Evolutionary conservation across 2,888 invertebrate species (phyloP), one percentile per base, ranked within the genome.

Genomic region (Sarcophaga subvicina): DNA sequence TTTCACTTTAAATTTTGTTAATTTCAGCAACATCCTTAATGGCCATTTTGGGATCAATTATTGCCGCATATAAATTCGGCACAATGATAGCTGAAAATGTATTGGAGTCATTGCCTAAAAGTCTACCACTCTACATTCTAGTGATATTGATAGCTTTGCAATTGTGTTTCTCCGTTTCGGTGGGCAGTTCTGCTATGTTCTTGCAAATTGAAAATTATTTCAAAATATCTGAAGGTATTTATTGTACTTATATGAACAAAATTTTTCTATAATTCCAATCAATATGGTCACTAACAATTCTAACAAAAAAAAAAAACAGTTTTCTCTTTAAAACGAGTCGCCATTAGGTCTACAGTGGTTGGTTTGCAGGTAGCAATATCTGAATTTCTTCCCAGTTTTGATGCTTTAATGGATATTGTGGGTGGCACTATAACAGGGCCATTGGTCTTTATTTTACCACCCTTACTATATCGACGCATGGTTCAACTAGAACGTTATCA

Each of bases 391-490:
- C 98, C 98, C 1, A 95, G 96, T 88, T 98, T 98, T 91, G 98
- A 98, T 90, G 94, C 97, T 25, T 96, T 98, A 14, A 96, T 98
- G 96, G 96, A 97, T 2, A 94, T 98, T 0, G 95, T 98, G 12
- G 98, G 98, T 0, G 98, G 97, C 5, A 96, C 97, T 0, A 94
- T 98, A 5, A 96, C 96, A 0, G 97, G 97, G 0, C 97, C 98
- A 0, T 93, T 98, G 14, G 96, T 98, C 90, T 98, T 98, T 89
- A 95, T 98, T 84, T 95, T 97, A 83, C 98, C 98, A 0, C 97
- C 98, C 0, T 89, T 98, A 64, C 95, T 98, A 90, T 98, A 98
- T 92, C 94, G 96, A 0, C 96, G 95, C 91, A 95, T 97, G 12
- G 93, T 95, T 76, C 94, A 94, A 73, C 94, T 96, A 89, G 93